A percentile compares a stretch with the other conserved stretches of the same genome.
Evolutionary conservation across 2,113 vertebrate genomes (phyloP).

Genomic region (Paralichthys olivaceus): DNA sequence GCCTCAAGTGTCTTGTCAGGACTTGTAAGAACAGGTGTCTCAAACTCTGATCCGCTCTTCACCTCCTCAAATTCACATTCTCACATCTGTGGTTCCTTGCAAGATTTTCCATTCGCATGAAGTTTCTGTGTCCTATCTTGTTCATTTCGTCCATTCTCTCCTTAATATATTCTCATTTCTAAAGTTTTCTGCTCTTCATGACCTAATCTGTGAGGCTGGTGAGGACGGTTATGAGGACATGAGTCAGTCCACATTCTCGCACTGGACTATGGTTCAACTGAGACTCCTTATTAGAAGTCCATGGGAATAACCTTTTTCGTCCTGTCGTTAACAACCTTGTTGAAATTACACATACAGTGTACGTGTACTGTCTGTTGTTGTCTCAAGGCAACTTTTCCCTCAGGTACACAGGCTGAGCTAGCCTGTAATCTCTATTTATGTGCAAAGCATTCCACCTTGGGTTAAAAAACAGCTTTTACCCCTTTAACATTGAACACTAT

Average conservation of each 20-base stretch:
- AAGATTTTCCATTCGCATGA: not conserved
- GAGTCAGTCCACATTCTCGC: not conserved
- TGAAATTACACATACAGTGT: slow-evolving; percentile 14
- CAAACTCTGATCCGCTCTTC: slow-evolving; percentile 31
- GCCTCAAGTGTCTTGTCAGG: slow-evolving; percentile 52
- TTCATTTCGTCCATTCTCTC: not conserved
- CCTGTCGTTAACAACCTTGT: not conserved
- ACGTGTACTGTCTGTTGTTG: not conserved
- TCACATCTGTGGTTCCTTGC: slow-evolving; percentile 1
- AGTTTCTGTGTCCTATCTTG: slow-evolving; percentile 3
- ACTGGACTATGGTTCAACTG: slow-evolving; percentile 10
- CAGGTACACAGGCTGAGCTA: slow-evolving; percentile 2
- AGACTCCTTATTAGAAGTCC: not conserved
- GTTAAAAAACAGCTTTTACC: slow-evolving; percentile 27
- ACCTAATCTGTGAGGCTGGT: not conserved
- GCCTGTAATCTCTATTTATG: slow-evolving; percentile 43
- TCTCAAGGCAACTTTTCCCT: not conserved
- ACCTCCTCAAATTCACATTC: slow-evolving; percentile 1
- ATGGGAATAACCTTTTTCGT: slow-evolving; percentile 3
- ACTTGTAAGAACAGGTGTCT: slow-evolving; percentile 69
- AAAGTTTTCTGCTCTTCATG: not conserved
- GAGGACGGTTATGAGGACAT: not conserved
- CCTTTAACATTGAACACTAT: slow-evolving; percentile 14
- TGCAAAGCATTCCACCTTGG: slow-evolving; percentile 33
- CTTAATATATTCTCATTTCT: not conserved